A percentile compares a stretch with the other conserved stretches of the same genome.
Conservation (phyloP, 2,797 vertebrate genomes). For the Paedocypris micromegethes region DNA sequence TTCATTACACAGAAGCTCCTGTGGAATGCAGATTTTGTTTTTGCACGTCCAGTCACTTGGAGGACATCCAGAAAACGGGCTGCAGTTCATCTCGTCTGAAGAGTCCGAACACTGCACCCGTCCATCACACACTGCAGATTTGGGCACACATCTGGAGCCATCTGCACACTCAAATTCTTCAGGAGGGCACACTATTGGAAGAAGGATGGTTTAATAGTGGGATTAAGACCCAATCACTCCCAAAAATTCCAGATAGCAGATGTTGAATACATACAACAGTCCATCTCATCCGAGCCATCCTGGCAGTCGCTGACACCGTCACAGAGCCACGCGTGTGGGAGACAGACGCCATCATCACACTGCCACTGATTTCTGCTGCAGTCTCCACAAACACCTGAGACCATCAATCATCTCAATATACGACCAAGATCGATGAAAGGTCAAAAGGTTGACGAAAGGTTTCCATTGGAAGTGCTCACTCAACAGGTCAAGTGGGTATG, state of each 20-base stretch:
- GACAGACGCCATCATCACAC: conserved; percentile 79
- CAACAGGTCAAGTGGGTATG: too few relatives aligned
- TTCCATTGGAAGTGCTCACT: too few relatives aligned
- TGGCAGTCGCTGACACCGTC: conserved; percentile 78
- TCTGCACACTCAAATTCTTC: conserved; percentile 71
- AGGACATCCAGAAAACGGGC: conserved; percentile 60
- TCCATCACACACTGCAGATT: conserved; percentile 70
- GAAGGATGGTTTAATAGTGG: background rate
- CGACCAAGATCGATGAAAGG: too few relatives aligned
- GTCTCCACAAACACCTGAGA: conserved; percentile 40
- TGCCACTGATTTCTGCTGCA: conserved; percentile 69
- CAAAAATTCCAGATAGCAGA: too few relatives aligned
- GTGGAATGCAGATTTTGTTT: conserved; percentile 73
- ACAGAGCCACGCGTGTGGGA: conserved; percentile 73
- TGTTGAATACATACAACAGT: conserved; percentile 65
- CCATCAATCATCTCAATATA: background rate
- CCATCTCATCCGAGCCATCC: conserved; percentile 84
- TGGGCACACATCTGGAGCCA: conserved; percentile 64
- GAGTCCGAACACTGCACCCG: conserved; percentile 71
- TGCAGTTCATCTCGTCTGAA: conserved; percentile 73
- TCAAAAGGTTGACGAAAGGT: too few relatives aligned
- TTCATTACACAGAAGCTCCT: conserved; percentile 71
- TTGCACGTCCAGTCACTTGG: conserved; percentile 77
- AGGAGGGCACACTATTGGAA: conserved; percentile 56
- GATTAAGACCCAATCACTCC: too few relatives aligned